phyloP scores from a whole-genome alignment of 1,140 invertebrate genomes.

The Zaprionus kolodkinae region DNA sequence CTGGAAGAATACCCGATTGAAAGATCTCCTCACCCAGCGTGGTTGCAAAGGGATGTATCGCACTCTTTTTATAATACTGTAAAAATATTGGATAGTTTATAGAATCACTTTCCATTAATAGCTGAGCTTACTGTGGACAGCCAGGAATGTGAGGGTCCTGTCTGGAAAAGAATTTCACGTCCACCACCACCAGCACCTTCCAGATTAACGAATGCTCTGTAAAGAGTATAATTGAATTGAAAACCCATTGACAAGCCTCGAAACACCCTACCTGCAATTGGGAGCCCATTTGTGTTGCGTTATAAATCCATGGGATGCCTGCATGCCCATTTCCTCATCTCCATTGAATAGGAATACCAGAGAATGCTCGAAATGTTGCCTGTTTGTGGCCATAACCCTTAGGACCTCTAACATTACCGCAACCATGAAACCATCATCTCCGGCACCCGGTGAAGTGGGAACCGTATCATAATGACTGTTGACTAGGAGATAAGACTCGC shows the following conservation, averaged over 20 bases:
- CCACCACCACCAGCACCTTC: slow-evolving; percentile 94
- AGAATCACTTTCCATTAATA: not conserved
- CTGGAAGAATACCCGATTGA: slow-evolving; percentile 92
- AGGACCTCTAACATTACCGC: slow-evolving; percentile 94
- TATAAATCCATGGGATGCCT: slow-evolving; percentile 92
- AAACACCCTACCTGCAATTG: slow-evolving; percentile 85
- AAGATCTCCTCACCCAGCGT: slow-evolving; percentile 92
- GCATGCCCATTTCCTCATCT: slow-evolving; percentile 87
- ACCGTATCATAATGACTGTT: slow-evolving; percentile 98
- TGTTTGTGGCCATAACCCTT: slow-evolving; percentile 59
- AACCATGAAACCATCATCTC: slow-evolving; percentile 93
- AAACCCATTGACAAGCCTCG: not conserved
- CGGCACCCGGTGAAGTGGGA: slow-evolving; percentile 88
- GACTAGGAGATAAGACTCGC: slow-evolving; percentile 88
- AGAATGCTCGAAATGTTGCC: slow-evolving; percentile 56
- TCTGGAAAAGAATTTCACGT: slow-evolving; percentile 97
- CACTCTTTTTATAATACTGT: slow-evolving; percentile 90
- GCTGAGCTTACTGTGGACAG: slow-evolving; percentile 88
- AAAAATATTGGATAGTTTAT: not conserved
- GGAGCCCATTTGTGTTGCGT: slow-evolving; percentile 90
- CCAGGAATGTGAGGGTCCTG: slow-evolving; percentile 96
- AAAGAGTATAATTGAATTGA: slow-evolving; percentile 85
- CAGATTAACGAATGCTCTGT: slow-evolving; percentile 58
- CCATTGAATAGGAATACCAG: slow-evolving; percentile 95
- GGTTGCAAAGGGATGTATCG: slow-evolving; percentile 91